A percentile compares a stretch with the other conserved stretches of the same genome.
These are phyloP conservation scores for Dynastes grantii DNA, from an alignment of 2,888 invertebrate genomes.

Conservation along the genomic window DNA sequence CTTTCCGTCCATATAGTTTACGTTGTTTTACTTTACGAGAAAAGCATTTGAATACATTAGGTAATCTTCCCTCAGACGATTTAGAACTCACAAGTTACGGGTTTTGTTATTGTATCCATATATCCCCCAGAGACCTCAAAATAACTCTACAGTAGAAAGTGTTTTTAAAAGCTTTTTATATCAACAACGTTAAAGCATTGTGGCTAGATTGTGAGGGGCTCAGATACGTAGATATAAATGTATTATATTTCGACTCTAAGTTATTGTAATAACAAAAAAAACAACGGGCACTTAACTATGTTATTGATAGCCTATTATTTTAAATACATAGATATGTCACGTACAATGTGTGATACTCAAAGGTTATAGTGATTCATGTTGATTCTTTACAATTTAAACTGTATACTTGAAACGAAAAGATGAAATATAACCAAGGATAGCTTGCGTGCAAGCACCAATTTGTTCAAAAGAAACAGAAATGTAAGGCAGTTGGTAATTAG, in stretches of 20 bases:
- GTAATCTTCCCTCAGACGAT: background rate
- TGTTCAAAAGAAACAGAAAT: background rate
- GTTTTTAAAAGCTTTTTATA: slow-evolving; percentile 9
- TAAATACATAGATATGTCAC: no score
- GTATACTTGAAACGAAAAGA: background rate
- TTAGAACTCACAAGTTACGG: background rate
- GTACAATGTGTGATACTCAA: no score
- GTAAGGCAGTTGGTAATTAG: slow-evolving; percentile 3
- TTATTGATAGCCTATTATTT: no score
- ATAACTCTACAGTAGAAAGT: background rate
- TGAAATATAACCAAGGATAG: background rate
- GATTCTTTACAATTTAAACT: no score
- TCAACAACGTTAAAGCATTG: background rate
- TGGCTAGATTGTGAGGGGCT: background rate
- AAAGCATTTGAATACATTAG: slow-evolving; percentile 1
- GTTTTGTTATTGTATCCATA: background rate
- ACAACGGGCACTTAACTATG: no score
- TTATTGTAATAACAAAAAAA: no score
- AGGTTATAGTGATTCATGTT: no score
- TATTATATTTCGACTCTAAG: no score
- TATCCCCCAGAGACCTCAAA: background rate
- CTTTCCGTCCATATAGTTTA: background rate
- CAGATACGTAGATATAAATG: no score
- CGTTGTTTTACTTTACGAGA: background rate
- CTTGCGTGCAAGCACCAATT: background rate